These are phyloP conservation scores for Ceyx erithaca DNA, from an alignment of 2,797 vertebrate genomes.

Conservation along the genomic window DNA sequence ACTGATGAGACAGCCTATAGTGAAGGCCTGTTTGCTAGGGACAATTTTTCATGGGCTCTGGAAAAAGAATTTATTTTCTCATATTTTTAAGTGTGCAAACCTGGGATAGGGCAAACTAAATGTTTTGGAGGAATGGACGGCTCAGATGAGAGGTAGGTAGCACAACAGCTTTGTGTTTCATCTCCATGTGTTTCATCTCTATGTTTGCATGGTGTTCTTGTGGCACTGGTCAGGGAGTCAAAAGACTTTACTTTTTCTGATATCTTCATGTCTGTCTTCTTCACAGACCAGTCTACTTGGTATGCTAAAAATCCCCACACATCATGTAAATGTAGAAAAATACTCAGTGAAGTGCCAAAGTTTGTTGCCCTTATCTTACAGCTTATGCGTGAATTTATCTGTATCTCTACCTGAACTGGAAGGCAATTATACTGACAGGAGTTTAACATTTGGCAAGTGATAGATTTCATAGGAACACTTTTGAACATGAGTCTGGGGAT, in stretches of 20 bases:
- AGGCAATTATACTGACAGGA: not conserved
- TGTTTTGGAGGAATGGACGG: not conserved
- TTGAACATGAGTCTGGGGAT: not conserved
- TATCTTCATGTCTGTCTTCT: not conserved
- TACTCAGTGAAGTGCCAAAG: not conserved
- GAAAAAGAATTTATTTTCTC: not conserved
- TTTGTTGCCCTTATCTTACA: not conserved
- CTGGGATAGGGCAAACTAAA: not conserved
- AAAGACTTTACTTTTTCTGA: not conserved
- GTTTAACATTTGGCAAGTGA: not conserved
- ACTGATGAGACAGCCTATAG: not conserved
- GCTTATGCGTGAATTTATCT: not conserved
- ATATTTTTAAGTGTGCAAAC: not conserved
- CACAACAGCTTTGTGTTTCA: not conserved
- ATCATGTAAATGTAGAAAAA: not conserved
- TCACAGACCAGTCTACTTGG: not conserved
- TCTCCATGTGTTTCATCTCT: fast-evolving
- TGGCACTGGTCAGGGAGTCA: not conserved
- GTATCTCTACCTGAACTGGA: not conserved
- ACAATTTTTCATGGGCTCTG: not conserved
- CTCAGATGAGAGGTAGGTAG: not conserved
- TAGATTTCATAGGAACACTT: not conserved
- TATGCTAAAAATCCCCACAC: not conserved
- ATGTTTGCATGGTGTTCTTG: not conserved
- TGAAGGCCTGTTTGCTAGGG: not conserved